Evolutionary conservation across 2,888 invertebrate genomes (phyloP).

Genomic region (Dasypogon diadema): DNA sequence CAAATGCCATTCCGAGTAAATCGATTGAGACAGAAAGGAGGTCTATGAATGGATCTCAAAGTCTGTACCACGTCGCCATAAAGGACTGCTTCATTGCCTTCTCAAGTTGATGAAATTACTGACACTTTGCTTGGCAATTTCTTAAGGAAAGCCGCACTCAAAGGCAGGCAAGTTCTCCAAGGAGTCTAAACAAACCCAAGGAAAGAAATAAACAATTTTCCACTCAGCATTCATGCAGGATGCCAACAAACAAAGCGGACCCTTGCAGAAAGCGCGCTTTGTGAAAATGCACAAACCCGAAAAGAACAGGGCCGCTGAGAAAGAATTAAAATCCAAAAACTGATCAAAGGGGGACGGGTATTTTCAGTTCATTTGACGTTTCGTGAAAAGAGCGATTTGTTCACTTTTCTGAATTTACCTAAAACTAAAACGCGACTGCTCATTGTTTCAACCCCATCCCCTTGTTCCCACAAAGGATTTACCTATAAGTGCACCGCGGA

Average conservation of each 20-base stretch:
- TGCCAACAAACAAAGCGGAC: constrained; percentile 48
- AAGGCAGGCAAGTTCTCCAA: constrained; percentile 24
- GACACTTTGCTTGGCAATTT: constrained; percentile 44
- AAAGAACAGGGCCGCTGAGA: constrained; percentile 7
- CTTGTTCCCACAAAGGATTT: constrained; percentile 21
- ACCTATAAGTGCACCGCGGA: neutral
- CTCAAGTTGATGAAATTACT: constrained; percentile 55
- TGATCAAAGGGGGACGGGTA: constrained; percentile 54
- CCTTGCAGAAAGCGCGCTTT: neutral
- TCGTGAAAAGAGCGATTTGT: constrained; percentile 2
- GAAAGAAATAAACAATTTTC: constrained; percentile 41
- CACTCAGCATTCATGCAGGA: constrained; percentile 40
- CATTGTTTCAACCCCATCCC: constrained; percentile 11
- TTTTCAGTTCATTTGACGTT: constrained; percentile 55
- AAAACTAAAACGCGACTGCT: constrained; percentile 31
- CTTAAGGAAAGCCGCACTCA: constrained; percentile 26
- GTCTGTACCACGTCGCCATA: neutral
- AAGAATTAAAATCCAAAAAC: constrained; percentile 52
- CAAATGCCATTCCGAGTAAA: too few relatives aligned
- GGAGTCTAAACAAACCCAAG: constrained; percentile 41
- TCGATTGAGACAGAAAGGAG: neutral
- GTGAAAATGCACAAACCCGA: constrained; percentile 12
- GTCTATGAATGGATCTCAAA: neutral
- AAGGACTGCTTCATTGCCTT: constrained; percentile 28
- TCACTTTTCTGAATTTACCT: constrained; percentile 14